Base-by-base conservation (phyloP, 2,888 invertebrate genomes). In the Geotrupes spiniger region DNA sequence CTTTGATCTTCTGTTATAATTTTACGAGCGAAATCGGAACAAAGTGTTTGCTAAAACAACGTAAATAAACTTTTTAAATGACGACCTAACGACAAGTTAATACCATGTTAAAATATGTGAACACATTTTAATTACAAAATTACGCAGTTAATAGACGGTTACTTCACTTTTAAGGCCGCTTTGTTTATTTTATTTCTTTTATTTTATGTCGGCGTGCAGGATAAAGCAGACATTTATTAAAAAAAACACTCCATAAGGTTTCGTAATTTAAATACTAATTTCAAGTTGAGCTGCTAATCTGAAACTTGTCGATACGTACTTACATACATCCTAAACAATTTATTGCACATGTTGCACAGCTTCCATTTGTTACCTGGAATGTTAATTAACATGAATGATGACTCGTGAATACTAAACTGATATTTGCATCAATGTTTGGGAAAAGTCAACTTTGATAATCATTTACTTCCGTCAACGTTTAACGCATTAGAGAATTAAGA, bases 141-240 rank as follows among this genome's bases (percentile, higher is more conserved):
- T 33, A 33, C 33, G 15, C 33, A 33, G 33, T 10, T 33, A 33
- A 15, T 33, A 33, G 33, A 33, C 15, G 15, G 11, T 33, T 33
- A 33, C 33, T 33, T 15, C 9, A 33, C 33, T 33, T 9, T 33
- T 33, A 33, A 33, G 8, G 14, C 9, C 6, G 10, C 26, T 39
- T 27, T 46, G 46, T 46, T 41, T 46, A 40, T 46, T 46, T 46
- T 46, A 36, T 33, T 33, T 46, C 27, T 41, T 46, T 46, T 46
- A 46, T 46, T 46, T 46, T 46, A 46, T 46, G 46, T 46, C 46
- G 36, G 46, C 41, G 46, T 36, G 36, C n/a, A n/a, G n/a, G 36
- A 46, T 39, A 28, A 46, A 33, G 40, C 31, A 39, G 39, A 46
- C 46, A 39, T 38, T 46, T 46, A 39, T 46, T 38, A 39, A 46